Base-by-base conservation (phyloP, 2,113 vertebrate species). In the Urocolius indicus region DNA sequence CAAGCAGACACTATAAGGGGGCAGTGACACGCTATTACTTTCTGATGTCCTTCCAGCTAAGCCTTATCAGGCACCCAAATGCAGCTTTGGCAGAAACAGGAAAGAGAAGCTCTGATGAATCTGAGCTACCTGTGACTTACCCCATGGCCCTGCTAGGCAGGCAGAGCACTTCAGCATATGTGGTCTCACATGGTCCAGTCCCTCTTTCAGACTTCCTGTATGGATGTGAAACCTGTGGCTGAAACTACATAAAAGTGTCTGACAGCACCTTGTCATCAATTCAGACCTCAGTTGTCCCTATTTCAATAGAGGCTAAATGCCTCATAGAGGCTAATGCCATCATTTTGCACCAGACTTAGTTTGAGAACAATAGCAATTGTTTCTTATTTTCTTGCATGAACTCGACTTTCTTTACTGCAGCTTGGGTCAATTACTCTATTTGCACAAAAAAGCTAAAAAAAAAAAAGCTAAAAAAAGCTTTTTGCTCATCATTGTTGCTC, bases 121-220 rank as follows among this genome's bases (percentile, higher is more conserved):
- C 13, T 24, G 41, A 80, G 36, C 36, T 43, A 11, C 11, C 32
- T 36, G 7, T 36, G 41, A 22, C n/a, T 34, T 46, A 27, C 0
- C 13, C 5, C 11, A 57, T 34, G 19, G 41, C 49, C 14, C 24
- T 32, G 10, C 22, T 6, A 45, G 51, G 29, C 23, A 76, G 38
- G 58, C 62, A 92, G 51, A 66, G 29, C 36, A 30, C 38, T 29
- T 62, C 41, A 89, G 54, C 38, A 22, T 5, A 17, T 8, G 13
- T 2, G 34, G n/a, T 24, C 16, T 32, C 51, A 58, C 7, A 16
- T 0, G 2, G 26, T 17, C 49, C 48, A 79, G 45, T 5, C 13
- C 10, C 16, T 90, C 32, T 68, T 84, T 48, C 38, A 72, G 38
- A 9, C 17, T 88, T 82, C 27, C 52, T 23, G 3, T 20, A 29